A percentile compares a stretch with the other conserved stretches of the same genome.
Evolutionary conservation across 2,888 invertebrate genomes (phyloP).

Genomic region (Carpatolechia fugitivella): DNA sequence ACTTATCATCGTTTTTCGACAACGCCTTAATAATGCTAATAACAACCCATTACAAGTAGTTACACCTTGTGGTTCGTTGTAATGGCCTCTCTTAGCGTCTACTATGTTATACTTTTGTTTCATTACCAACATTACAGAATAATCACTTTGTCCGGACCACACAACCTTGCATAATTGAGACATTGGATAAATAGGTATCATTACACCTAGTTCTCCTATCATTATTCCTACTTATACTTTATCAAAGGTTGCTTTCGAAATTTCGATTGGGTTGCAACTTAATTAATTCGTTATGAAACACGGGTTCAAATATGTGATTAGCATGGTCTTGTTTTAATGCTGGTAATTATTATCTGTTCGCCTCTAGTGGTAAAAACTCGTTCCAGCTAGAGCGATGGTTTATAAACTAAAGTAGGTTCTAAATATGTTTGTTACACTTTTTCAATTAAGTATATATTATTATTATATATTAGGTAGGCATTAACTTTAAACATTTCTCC

Average conservation of each 20-base stretch:
- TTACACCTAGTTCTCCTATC: constrained; percentile 47
- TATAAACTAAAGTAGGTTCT: not conserved
- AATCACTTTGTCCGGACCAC: constrained; percentile 65
- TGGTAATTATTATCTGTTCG: constrained; percentile 56
- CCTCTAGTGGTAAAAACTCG: constrained; percentile 46
- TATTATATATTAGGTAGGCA: not conserved
- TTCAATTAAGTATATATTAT: too few species aligned
- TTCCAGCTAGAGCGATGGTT: constrained; percentile 33
- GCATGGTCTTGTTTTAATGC: constrained; percentile 58
- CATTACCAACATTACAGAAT: constrained; percentile 44
- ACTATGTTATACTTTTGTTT: constrained; percentile 61
- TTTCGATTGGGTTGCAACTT: constrained; percentile 32
- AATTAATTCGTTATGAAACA: constrained; percentile 50
- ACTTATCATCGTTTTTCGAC: constrained; percentile 58
- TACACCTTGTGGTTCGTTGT: constrained; percentile 56
- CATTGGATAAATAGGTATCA: constrained; percentile 58
- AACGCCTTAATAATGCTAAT: constrained; percentile 64
- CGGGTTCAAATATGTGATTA: constrained; percentile 40
- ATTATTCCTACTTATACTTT: constrained; percentile 43
- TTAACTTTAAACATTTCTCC: not conserved
- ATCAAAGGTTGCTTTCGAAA: constrained; percentile 38
- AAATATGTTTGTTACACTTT: not conserved
- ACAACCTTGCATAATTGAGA: constrained; percentile 69
- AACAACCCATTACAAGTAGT: constrained; percentile 67
- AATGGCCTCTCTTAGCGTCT: constrained; percentile 69